Conservation (phyloP, 2,888 invertebrate genomes). For the Zeuzera pyrina region DNA sequence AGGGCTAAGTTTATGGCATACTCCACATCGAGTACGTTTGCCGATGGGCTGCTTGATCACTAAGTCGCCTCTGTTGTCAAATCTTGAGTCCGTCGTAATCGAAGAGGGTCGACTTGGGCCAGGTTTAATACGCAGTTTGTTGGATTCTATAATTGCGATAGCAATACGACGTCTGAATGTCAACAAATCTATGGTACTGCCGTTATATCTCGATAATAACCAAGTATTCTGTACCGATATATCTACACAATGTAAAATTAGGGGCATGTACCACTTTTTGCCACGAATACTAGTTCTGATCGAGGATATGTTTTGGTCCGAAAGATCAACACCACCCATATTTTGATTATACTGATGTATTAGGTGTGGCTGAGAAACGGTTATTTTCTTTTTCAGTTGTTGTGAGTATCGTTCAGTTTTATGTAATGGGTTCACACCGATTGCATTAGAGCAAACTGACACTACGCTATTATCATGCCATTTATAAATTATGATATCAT, state of each 20-base stretch:
- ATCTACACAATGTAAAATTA: background rate
- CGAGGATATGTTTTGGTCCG: slow-evolving; percentile 17
- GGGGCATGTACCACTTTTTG: slow-evolving; percentile 1
- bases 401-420: slow-evolving; percentile 17
- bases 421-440: slow-evolving; percentile 13
- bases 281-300: slow-evolving; percentile 19
- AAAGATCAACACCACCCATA: slow-evolving; percentile 17
- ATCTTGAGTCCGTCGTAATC: slow-evolving; percentile 15
- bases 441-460: slow-evolving; percentile 17
- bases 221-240: slow-evolving; percentile 6
- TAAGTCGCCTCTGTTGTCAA: slow-evolving; percentile 19
- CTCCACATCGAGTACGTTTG: slow-evolving; percentile 14
- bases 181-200: slow-evolving; percentile 18
- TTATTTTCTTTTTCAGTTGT: slow-evolving; percentile 16
- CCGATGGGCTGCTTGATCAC: slow-evolving; percentile 14
- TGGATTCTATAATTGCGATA: slow-evolving; percentile 17
- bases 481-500: slow-evolving; percentile 14
- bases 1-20: slow-evolving; percentile 20
- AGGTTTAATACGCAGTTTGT: slow-evolving; percentile 14
- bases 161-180: slow-evolving; percentile 19
- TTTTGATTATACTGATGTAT: slow-evolving; percentile 14
- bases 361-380: slow-evolving; percentile 12
- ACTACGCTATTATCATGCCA: slow-evolving; percentile 18
- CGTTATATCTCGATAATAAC: slow-evolving; percentile 12
- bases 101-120: slow-evolving; percentile 11